A percentile compares a stretch with the other conserved stretches of the same genome.
Evolutionary conservation across 2,797 vertebrate species (phyloP).

Genomic region (Sebastes taczanowskii): DNA sequence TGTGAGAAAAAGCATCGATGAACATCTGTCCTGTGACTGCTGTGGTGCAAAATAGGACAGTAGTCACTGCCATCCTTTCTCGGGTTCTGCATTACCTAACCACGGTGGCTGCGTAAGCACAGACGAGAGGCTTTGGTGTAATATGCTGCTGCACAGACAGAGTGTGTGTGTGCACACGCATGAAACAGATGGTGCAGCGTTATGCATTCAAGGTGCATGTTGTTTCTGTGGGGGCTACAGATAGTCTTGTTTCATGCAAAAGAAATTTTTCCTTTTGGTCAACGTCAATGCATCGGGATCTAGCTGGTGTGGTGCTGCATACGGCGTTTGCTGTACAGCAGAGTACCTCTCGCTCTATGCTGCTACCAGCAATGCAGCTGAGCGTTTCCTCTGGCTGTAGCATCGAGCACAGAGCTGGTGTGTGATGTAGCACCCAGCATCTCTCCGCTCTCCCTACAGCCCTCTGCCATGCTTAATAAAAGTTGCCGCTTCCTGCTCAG

Average conservation of each 20-base stretch:
- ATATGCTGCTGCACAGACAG: slow-evolving; percentile 49
- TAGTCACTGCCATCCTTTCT: slow-evolving; percentile 49
- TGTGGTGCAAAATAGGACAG: slow-evolving; percentile 29
- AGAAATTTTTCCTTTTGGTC: slow-evolving; percentile 31
- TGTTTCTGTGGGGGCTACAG: slow-evolving; percentile 23
- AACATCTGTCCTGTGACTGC: slow-evolving; percentile 43
- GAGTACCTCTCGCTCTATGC: slow-evolving; percentile 31
- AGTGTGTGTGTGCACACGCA: slow-evolving; percentile 55
- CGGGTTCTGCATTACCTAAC: slow-evolving; percentile 70
- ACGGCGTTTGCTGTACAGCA: slow-evolving; percentile 34
- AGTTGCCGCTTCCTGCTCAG: slow-evolving; percentile 82
- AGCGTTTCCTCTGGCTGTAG: slow-evolving; percentile 57
- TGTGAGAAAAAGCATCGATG: slow-evolving; percentile 24
- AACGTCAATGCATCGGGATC: slow-evolving; percentile 19
- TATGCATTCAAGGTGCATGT: slow-evolving; percentile 78
- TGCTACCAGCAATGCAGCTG: slow-evolving; percentile 60
- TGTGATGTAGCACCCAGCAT: slow-evolving; percentile 70
- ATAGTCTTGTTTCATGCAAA: slow-evolving; percentile 42
- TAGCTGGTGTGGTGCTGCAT: slow-evolving; percentile 17
- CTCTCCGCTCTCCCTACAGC: slow-evolving; percentile 65
- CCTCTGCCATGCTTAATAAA: slow-evolving; percentile 82
- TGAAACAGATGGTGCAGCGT: slow-evolving; percentile 61
- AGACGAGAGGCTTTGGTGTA: slow-evolving; percentile 52
- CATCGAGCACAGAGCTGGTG: slow-evolving; percentile 58
- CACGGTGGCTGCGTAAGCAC: slow-evolving; percentile 55